Conservation (phyloP, 2,113 vertebrate genomes). For the Orientallactaga bullata region DNA sequence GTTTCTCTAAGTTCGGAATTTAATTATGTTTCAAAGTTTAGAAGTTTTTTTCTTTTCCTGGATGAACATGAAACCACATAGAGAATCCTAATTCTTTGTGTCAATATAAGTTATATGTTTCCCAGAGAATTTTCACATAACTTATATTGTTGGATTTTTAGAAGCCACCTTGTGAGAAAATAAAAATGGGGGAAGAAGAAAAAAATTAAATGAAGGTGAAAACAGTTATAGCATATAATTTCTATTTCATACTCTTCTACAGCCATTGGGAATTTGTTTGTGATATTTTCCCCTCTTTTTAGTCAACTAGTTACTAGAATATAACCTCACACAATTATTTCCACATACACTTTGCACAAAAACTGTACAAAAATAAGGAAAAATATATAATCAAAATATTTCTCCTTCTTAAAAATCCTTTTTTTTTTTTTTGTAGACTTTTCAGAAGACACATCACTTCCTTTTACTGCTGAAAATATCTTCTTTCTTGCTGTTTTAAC, state of each 20-base stretch:
- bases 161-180: not conserved
- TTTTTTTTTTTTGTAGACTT: not conserved
- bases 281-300: not conserved
- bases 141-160: constrained; percentile 4
- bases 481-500: constrained; percentile 41
- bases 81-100: not conserved
- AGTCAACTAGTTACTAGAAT: constrained; percentile 27
- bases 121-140: constrained; percentile 26
- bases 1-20: constrained; percentile 37
- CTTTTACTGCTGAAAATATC: constrained; percentile 51
- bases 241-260: constrained; percentile 51
- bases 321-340: not conserved
- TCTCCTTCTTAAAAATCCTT: constrained; percentile 36
- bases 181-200: not conserved
- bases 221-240: constrained; percentile 74
- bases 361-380: constrained; percentile 29
- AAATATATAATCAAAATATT: constrained; percentile 18
- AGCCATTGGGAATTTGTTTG: not conserved
- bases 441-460: constrained; percentile 20
- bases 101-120: constrained; percentile 11
- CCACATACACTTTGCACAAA: not conserved
- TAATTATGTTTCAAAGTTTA: not conserved
- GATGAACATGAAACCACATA: constrained; percentile 47
- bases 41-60: not conserved
- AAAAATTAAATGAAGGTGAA: constrained; percentile 6